phyloP scores from a whole-genome alignment of 2,797 vertebrate species.

The Enoplosus armatus region DNA sequence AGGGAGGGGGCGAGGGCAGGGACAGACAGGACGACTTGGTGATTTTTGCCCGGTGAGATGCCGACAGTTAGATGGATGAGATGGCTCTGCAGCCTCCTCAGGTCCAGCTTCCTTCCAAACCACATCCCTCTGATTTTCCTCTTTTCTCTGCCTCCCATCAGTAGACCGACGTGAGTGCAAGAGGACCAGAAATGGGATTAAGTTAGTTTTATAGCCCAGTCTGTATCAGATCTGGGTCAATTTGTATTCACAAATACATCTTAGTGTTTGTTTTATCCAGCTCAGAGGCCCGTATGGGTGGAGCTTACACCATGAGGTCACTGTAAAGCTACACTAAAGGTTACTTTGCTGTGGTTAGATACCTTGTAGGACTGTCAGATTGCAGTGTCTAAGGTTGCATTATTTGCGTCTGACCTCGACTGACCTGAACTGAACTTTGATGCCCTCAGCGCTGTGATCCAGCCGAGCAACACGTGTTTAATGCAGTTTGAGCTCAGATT shows the following conservation, averaged over 20 bases:
- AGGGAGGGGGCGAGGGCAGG: neutral
- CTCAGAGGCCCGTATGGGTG: neutral
- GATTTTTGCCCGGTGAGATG: conserved; percentile 60
- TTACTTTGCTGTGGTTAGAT: neutral
- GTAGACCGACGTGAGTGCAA: neutral
- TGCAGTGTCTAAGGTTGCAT: neutral
- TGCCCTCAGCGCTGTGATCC: neutral
- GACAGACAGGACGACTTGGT: conserved; percentile 30
- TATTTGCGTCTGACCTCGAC: neutral
- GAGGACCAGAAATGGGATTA: neutral
- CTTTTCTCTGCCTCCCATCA: neutral
- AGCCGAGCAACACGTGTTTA: no score
- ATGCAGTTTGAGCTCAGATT: neutral
- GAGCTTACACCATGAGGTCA: neutral
- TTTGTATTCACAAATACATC: conserved; percentile 22
- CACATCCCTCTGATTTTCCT: conserved; percentile 25
- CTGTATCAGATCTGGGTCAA: neutral
- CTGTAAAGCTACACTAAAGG: neutral
- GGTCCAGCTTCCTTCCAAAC: conserved; percentile 38
- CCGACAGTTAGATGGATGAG: conserved; percentile 73
- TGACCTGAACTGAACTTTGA: neutral
- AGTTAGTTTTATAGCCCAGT: neutral
- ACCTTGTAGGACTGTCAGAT: neutral
- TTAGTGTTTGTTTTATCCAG: conserved; percentile 20
- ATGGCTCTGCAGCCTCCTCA: conserved; percentile 25